Evolutionary conservation across 2,888 invertebrate species (phyloP).

Genomic region (Oxytorus armatus): DNA sequence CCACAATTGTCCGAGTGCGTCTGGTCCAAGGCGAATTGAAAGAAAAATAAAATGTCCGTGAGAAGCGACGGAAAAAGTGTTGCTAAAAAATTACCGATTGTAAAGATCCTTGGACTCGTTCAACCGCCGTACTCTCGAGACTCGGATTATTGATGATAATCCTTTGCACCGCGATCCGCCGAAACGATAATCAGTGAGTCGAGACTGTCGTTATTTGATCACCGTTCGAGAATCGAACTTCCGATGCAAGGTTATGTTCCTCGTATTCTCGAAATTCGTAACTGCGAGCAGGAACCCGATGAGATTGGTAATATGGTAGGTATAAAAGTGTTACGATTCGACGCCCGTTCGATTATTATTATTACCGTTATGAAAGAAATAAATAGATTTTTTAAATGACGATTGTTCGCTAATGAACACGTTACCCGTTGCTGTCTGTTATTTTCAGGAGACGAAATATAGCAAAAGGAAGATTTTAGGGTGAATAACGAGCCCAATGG

Average conservation of each 20-base stretch:
- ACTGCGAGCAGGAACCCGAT: constrained; percentile 31
- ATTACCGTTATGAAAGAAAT: not conserved
- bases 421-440: not conserved
- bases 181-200: not conserved
- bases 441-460: constrained; percentile 64
- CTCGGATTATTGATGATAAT: not conserved
- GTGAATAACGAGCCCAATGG: constrained; percentile 77
- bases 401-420: not conserved
- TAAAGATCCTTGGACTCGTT: not conserved
- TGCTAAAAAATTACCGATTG: not conserved
- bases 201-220: constrained; percentile 10
- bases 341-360: not conserved
- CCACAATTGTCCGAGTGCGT: too few relatives aligned
- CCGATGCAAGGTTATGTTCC: constrained; percentile 61
- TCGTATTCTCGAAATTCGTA: constrained; percentile 43
- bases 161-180: not conserved
- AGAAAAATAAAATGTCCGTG: constrained; percentile 18
- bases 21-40: too few relatives aligned
- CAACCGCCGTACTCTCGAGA: not conserved
- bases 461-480: constrained; percentile 77
- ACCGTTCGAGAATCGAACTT: constrained; percentile 29
- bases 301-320: constrained; percentile 61
- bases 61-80: constrained; percentile 50
- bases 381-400: not conserved
- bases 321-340: not conserved